Evolutionary conservation across 1,140 invertebrate genomes (phyloP), one percentile per base, ranked within the genome.

Genomic region (Asobara japonica): DNA sequence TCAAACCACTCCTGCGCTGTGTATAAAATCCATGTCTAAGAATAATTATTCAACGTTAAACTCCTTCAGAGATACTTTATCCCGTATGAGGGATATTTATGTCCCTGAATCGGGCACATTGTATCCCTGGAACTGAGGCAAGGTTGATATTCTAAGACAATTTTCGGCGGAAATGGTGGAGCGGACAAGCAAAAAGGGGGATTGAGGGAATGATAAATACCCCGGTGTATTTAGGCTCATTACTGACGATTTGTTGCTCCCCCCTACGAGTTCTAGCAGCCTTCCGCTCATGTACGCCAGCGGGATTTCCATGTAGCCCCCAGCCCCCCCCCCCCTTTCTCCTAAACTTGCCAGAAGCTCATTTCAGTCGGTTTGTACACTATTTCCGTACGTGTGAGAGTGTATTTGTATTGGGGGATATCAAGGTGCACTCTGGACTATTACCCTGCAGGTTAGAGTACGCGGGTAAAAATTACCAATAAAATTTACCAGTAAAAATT

Each of bases 191-290:
- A 69, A 74, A 25, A 74, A 73, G 65, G 38, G 18, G 22, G 33
- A 48, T 45, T 22, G 65, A 70, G 33, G 38, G 36, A 70, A 79
- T 80, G 78, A 81, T 80, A 81, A 81, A 81, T 81, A 75, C 69
- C 72, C 56, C 64, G 38, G 51, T 41, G 74, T 77, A 77, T 79
- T 81, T 79, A 77, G 75, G 69, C 80, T 80, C 79, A 76, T 81
- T 80, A 79, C 78, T 41, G 68, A 75, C 75, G 75, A 79, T 81
- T 80, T 78, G 76, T 81, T 81, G 79, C 71, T 74, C 36, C 41
- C 56, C n/a, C 11, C 20, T 74, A 65, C 11, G 18, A 61, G 68
- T 51, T 18, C 45, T 20, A 61, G 25, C 36, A 13, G 30, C 36
- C 30, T 25, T 67, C 65, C 16, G 30, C 22, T 66, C 6, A 31